phyloP scores from a whole-genome alignment of 2,888 invertebrate species.

The Epinotia ramella region DNA sequence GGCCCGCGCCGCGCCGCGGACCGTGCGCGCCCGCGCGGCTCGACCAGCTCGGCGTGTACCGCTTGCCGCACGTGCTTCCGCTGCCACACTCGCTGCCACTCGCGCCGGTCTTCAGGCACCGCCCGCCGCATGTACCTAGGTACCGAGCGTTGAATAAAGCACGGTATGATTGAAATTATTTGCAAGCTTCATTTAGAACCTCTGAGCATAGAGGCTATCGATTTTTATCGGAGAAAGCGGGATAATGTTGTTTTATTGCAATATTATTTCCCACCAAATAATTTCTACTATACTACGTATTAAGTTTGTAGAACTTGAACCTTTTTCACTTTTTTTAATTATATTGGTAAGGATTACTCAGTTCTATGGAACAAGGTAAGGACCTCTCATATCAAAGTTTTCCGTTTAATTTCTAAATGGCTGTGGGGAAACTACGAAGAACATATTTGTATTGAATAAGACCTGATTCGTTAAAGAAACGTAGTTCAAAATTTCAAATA shows the following conservation, averaged over 20 bases:
- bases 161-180: neutral
- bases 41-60: constrained; percentile 88
- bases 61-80: constrained; percentile 83
- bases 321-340: neutral
- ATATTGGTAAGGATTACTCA: neutral
- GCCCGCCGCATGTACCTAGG: constrained; percentile 71
- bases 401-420: constrained; percentile 6
- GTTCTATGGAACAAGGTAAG: neutral
- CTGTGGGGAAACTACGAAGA: constrained; percentile 21
- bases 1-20: constrained; percentile 80
- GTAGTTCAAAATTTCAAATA: neutral
- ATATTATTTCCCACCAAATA: neutral
- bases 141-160: constrained; percentile 50
- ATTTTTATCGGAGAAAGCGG: no score
- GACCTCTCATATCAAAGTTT: neutral
- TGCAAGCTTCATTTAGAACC: neutral
- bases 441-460: neutral
- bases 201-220: neutral
- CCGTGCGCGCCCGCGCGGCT: constrained; percentile 84
- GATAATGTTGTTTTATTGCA: no score
- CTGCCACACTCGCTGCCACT: constrained; percentile 76
- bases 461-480: neutral
- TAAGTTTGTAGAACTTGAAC: neutral
- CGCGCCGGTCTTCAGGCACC: constrained; percentile 79
- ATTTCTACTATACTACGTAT: neutral